Base-by-base conservation (phyloP, 1,140 invertebrate species). In the Episyrphus balteatus region DNA sequence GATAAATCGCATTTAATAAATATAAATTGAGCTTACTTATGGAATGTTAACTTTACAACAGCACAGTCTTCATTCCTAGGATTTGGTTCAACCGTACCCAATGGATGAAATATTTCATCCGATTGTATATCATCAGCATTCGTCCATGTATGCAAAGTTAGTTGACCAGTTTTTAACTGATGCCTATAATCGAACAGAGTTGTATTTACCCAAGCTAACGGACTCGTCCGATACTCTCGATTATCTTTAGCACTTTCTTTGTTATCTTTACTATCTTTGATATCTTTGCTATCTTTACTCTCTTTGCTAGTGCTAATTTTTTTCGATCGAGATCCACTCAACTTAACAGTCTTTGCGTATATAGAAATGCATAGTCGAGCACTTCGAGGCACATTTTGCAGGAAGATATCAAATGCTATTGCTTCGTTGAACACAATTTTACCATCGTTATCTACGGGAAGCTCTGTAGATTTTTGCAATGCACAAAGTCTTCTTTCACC, bases 161-260 rank as follows among this genome's bases (percentile, higher is more conserved):
- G 81, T n/a, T 83, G 82, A 13, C 87, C 90, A 18, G 74, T 84
- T 55, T 86, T 82, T 15, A 97, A 69, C 53, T 88, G 83, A 57
- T 86, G 82, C 63, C 88, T 91, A 67, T 91, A 97, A 68, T 97
- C 92, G 71, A 92, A 97, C 51, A 97, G 75, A 38, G 92, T 89
- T 1, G 91, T 86, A 65, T 96, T 97, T 0, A 88, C 89, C 92
- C 92, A 98, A 17, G 87, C 90, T 44, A 97, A 70, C 3, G 88
- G 86, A 70, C 87, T 88, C 51, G 83, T 79, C 53, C 79, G 81
- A 59, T 77, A 69, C 32, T 85, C 83, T 74, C 85, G 71, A 48
- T 70, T 68, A 37, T 74, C 72, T 56, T 75, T 75, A 10, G 72
- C 61, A 53, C 68, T 67, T 50, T 51, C 21, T 26, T 62, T 66